phyloP scores from a whole-genome alignment of 1,140 invertebrate species.

The Diorhabda carinulata region DNA sequence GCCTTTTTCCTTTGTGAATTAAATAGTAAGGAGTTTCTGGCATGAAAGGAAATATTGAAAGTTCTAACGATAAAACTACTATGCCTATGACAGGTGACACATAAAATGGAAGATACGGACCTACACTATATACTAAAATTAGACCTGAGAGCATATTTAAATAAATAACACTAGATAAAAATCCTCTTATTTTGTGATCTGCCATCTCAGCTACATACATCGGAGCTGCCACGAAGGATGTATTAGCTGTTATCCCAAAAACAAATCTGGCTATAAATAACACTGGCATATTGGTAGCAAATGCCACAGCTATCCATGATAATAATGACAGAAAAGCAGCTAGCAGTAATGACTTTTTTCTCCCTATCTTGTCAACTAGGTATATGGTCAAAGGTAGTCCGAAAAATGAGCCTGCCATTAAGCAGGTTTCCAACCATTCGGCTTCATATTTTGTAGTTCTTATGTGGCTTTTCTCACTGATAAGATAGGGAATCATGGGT shows the following conservation, averaged over 20 bases:
- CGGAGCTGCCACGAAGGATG: conserved; percentile 37
- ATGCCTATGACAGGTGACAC: conserved; percentile 29
- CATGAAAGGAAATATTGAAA: conserved; percentile 27
- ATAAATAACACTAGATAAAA: conserved; percentile 31
- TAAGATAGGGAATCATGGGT: conserved; percentile 54
- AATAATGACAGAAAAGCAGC: conserved; percentile 56
- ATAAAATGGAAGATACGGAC: conserved; percentile 28
- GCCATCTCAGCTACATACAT: conserved; percentile 41
- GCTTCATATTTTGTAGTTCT: conserved; percentile 39
- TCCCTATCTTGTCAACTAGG: conserved; percentile 59
- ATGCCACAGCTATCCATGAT: conserved; percentile 58
- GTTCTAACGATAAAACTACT: conserved; percentile 19
- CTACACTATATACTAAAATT: conserved; percentile 33
- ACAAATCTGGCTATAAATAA: conserved; percentile 51
- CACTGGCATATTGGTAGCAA: conserved; percentile 44
- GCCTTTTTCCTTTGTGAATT: conserved; percentile 35
- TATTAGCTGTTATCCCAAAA: conserved; percentile 34
- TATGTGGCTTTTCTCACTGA: conserved; percentile 39
- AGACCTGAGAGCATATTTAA: conserved; percentile 35
- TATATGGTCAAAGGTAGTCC: conserved; percentile 54
- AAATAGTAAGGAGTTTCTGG: conserved; percentile 33
- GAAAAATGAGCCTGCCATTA: conserved; percentile 59
- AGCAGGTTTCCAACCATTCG: conserved; percentile 62
- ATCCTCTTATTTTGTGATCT: conserved; percentile 35
- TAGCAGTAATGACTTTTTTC: conserved; percentile 58